Evolutionary conservation across 2,888 invertebrate genomes (phyloP), one percentile per base, ranked within the genome.

Genomic region (Chirona hameri): DNA sequence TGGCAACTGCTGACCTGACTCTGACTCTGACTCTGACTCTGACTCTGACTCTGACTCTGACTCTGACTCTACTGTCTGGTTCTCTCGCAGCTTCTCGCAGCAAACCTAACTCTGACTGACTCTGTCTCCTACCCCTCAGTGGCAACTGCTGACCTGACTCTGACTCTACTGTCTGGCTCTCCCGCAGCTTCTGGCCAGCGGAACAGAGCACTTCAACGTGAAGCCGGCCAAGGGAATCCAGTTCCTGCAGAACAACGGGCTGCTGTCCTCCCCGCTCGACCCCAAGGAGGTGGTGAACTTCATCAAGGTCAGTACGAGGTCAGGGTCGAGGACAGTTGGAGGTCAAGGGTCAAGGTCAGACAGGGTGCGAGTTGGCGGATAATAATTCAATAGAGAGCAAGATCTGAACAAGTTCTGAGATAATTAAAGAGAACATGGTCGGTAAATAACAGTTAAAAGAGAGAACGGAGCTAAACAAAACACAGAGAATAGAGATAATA

Each of bases 161-260:
- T 39, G 39, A 39, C 39, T 39, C 39, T 39, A 7, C 7, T 39
- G n/a, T 39, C 39, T 39, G 39, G 7, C 7, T 82, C 69, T 83
- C 55, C 88, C 87, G 4, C 87, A 93, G 92, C 91, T 96, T 90
- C 90, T 97, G 55, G 92, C 93, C 0, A 92, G 93, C 86, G 98
- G 97, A 65, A 97, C 97, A 0, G 99, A 99, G 87, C 92, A 97
- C 85, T 99, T 99, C 88, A 99, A 99, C 89, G 93, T 93, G 86
- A 96, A 96, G 86, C 97, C 99, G 0, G 94, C 95, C 85, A 97
- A 97, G 86, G 99, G 98, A 12, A 94, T 99, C 82, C 93, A 94
- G 85, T 99, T 95, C 88, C 90, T 99, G 3, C 94, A 97, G 88
- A 97, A 98, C 86, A 95, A 98, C 86, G 95, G 94, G 0, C 92